phyloP scores from a whole-genome alignment of 2,888 invertebrate genomes.

The Thera britannica region DNA sequence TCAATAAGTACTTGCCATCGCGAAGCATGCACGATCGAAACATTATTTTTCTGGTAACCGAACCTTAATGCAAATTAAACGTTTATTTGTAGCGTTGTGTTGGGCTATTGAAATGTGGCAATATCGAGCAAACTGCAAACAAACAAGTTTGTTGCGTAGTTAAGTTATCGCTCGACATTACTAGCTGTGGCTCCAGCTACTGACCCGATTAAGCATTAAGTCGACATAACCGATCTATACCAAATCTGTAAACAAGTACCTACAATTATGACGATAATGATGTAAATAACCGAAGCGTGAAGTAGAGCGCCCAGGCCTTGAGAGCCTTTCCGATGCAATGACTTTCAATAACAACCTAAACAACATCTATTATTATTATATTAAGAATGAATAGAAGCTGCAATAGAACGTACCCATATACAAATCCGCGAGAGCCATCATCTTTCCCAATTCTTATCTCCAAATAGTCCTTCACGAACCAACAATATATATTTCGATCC shows the following conservation, averaged over 20 bases:
- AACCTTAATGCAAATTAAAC: slow-evolving; percentile 25
- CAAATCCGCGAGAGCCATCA: slow-evolving; percentile 78
- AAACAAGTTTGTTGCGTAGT: slow-evolving; percentile 67
- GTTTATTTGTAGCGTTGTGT: slow-evolving; percentile 21
- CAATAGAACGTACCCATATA: slow-evolving; percentile 74
- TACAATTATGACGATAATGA: slow-evolving; percentile 24
- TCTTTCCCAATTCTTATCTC: slow-evolving; percentile 60
- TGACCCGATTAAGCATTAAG: slow-evolving; percentile 24
- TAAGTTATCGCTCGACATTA: slow-evolving; percentile 53
- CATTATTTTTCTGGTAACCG: slow-evolving; percentile 19
- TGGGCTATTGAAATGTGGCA: slow-evolving; percentile 41
- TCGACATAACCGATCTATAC: slow-evolving; percentile 17
- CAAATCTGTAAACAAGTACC: slow-evolving; percentile 30
- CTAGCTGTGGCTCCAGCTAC: slow-evolving; percentile 25
- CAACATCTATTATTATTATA: slow-evolving; percentile 48
- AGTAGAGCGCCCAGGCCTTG: slow-evolving; percentile 71
- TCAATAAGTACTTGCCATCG: neutral
- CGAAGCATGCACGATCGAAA: slow-evolving; percentile 7
- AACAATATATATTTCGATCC: slow-evolving; percentile 42
- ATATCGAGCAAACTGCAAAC: slow-evolving; percentile 54
- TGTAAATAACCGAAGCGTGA: slow-evolving; percentile 46
- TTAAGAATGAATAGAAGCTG: slow-evolving; percentile 42
- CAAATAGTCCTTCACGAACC: slow-evolving; percentile 48
- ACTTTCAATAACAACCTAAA: slow-evolving; percentile 58
- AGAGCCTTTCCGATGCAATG: slow-evolving; percentile 56